A percentile compares a stretch with the other conserved stretches of the same genome.
Evolutionary conservation across 1,140 invertebrate genomes (phyloP).

Genomic region (Trichonephila inaurata): DNA sequence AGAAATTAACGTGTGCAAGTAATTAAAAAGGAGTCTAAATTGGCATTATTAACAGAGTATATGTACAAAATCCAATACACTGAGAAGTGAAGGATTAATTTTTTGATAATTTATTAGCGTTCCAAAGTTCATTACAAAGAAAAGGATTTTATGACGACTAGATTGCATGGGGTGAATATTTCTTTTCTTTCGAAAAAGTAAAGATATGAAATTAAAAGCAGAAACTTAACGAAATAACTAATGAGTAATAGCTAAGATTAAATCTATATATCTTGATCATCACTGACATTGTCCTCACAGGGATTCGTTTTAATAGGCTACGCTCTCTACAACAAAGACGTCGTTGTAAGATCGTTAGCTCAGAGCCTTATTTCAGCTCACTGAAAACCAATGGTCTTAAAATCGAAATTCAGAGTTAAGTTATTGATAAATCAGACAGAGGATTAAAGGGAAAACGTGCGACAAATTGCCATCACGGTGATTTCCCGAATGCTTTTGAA

Average conservation of each 20-base stretch:
- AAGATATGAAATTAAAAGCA: neutral
- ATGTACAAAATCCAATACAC: too few species aligned
- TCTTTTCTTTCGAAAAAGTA: neutral
- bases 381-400: constrained; percentile 51
- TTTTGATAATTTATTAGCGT: too few species aligned
- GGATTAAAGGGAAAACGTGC: constrained; percentile 70
- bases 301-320: constrained; percentile 28
- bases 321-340: neutral
- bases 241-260: neutral
- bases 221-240: neutral
- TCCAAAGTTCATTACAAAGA: neutral
- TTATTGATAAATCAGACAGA: constrained; percentile 56
- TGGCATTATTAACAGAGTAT: too few species aligned
- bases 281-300: neutral
- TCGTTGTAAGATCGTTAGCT: constrained; percentile 26
- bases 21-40: too few species aligned
- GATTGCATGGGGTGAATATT: neutral
- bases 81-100: too few species aligned
- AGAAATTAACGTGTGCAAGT: too few species aligned
- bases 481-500: constrained; percentile 64
- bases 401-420: constrained; percentile 62
- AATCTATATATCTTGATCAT: neutral
- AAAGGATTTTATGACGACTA: neutral
- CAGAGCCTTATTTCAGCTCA: neutral
- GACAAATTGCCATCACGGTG: constrained; percentile 61